Conservation (phyloP, 2,797 vertebrate genomes). For the Vireo griseus region DNA sequence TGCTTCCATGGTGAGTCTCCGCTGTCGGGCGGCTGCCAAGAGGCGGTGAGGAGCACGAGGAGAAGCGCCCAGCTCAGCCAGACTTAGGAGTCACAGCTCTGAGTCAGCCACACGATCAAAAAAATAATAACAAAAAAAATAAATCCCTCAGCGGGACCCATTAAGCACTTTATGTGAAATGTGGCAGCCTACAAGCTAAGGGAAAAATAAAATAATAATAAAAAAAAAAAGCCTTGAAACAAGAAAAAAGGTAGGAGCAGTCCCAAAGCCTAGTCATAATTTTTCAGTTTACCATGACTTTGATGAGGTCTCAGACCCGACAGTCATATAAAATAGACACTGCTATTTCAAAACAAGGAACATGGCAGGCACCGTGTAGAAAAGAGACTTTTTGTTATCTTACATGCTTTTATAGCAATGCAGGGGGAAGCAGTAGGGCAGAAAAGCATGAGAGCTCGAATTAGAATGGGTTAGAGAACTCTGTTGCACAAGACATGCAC, state of each 20-base stretch:
- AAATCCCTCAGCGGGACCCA: neutral
- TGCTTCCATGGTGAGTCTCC: conserved; percentile 44
- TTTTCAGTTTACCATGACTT: conserved; percentile 76
- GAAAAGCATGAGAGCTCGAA: conserved; percentile 72
- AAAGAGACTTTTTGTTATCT: conserved; percentile 68
- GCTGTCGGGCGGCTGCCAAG: conserved; percentile 43
- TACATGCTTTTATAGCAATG: conserved; percentile 81
- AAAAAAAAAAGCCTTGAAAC: neutral
- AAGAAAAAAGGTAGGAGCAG: conserved; percentile 22
- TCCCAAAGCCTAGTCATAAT: conserved; percentile 49
- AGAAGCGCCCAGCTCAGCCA: conserved; percentile 58
- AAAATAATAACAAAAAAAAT: neutral
- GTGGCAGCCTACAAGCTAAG: conserved; percentile 56
- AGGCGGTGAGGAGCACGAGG: conserved; percentile 39
- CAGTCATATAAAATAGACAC: conserved; percentile 71
- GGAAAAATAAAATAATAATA: neutral
- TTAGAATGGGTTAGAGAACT: conserved; percentile 74
- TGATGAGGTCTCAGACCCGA: conserved; percentile 73
- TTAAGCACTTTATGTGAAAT: conserved; percentile 36
- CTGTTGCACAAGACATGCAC: conserved; percentile 77
- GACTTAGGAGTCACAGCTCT: conserved; percentile 62
- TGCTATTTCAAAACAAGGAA: conserved; percentile 69
- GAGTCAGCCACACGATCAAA: conserved; percentile 48
- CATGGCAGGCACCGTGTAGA: conserved; percentile 73
- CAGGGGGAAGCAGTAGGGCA: conserved; percentile 76